Conservation (phyloP, 2,113 vertebrate genomes). For the Aegithalos caudatus region DNA sequence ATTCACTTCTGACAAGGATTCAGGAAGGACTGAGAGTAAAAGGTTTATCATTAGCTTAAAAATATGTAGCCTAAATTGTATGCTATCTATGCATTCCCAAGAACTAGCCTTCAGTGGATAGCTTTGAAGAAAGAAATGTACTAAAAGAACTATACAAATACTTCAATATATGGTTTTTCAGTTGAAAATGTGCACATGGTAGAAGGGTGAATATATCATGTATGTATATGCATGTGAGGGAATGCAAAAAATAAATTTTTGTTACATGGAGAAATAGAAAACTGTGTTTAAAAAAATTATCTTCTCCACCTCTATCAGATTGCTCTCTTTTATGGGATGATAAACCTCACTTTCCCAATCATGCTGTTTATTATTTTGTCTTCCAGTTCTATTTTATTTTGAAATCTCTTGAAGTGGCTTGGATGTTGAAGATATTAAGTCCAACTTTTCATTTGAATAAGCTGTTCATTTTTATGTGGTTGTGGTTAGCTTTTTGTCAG, state of each 20-base stretch:
- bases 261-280: background rate
- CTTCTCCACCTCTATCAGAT: background rate
- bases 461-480: background rate
- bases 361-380: background rate
- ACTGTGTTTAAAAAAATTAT: background rate
- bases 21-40: background rate
- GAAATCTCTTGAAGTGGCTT: background rate
- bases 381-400: background rate
- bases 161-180: background rate
- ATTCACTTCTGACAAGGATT: background rate
- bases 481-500: background rate
- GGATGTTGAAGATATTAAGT: background rate
- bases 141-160: background rate
- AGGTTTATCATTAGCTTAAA: background rate
- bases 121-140: background rate
- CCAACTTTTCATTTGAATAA: background rate
- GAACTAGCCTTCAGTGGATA: background rate
- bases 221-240: background rate
- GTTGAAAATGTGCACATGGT: background rate
- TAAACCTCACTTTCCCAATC: background rate
- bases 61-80: background rate
- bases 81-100: background rate
- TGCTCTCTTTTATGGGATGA: background rate
- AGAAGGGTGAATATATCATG: background rate
- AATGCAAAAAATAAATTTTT: background rate